Base-by-base conservation (phyloP, 2,888 invertebrate species). In the Brachynemurus nebulosus region DNA sequence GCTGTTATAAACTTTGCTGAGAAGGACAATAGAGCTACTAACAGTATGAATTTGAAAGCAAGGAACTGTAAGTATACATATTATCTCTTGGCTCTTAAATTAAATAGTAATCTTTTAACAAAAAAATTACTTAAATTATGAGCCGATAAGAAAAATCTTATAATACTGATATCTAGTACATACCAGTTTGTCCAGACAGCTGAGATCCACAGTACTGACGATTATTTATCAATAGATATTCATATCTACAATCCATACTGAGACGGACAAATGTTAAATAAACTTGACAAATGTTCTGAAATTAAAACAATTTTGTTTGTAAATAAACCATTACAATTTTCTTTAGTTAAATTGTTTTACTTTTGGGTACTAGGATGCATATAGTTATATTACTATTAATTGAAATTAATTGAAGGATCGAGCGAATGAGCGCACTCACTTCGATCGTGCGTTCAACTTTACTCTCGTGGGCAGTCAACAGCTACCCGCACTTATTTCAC, bases 241-340 rank as follows among this genome's bases (percentile, higher is more conserved):
- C 63, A 6, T 45, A 40, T n/a, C 53, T 51, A 48, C 65, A 65
- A 16, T 49, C 48, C 4, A 63, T 50, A 50, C 59, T 50, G 46
- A 62, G 61, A 21, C 53, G 50, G 45, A 57, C 52, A 45, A 64
- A 60, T 44, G 53, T 50, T 20, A 64, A 45, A 25, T 55, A 52
- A 18, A 65, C 43, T 45, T 53, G 52, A 42, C 64, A 64, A 33
- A 62, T 55, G 41, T 56, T 48, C 63, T 63, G 48, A 44, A 57
- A 53, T 30, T 4, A 21, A 21, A 18, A 6, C n/a, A 19, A 17
- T 5, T 38, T 18, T 4, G 16, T 18, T 37, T 17, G 18, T 11
- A 35, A 8, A 12, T 35, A 11, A 6, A 14, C 5, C 16, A 5
- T 6, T 17, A 36, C 16, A 4, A 36, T 14, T 14, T 14, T 25